A percentile compares a stretch with the other conserved stretches of the same genome.
Conservation (phyloP, 2,888 invertebrate species). For the Actias luna region DNA sequence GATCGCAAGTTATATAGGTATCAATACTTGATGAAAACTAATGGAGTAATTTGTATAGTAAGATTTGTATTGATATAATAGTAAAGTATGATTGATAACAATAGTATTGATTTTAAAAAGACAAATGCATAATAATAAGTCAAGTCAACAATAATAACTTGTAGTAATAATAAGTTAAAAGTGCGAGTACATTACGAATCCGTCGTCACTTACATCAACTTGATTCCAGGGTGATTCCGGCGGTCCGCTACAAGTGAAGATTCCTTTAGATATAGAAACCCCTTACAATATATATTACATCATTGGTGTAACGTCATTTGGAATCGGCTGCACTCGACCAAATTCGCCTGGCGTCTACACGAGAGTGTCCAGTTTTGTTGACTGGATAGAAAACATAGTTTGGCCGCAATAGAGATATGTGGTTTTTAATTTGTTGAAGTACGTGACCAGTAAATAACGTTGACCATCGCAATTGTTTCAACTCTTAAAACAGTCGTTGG, state of each 20-base stretch:
- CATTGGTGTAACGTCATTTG: constrained; percentile 63
- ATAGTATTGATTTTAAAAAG: no score
- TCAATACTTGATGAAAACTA: no score
- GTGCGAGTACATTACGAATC: neutral
- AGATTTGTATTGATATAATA: no score
- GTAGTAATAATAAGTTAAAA: no score
- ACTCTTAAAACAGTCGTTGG: no score
- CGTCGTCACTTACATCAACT: neutral
- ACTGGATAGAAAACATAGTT: constrained; percentile 62
- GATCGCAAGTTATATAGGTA: no score
- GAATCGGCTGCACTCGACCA: constrained; percentile 50
- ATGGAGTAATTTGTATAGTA: no score
- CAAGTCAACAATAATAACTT: no score
- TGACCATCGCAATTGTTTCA: no score
- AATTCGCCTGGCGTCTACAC: constrained; percentile 59
- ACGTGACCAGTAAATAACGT: no score
- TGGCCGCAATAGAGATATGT: constrained; percentile 39
- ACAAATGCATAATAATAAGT: no score
- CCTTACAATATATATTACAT: constrained; percentile 49
- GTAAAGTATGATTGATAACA: no score
- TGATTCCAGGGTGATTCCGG: constrained; percentile 86
- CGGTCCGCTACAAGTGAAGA: constrained; percentile 82
- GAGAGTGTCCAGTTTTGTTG: constrained; percentile 52
- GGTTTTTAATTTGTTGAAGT: neutral
- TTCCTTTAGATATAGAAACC: constrained; percentile 28